Conservation (phyloP, 2,888 invertebrate species). For the Harpalus rufipes region DNA sequence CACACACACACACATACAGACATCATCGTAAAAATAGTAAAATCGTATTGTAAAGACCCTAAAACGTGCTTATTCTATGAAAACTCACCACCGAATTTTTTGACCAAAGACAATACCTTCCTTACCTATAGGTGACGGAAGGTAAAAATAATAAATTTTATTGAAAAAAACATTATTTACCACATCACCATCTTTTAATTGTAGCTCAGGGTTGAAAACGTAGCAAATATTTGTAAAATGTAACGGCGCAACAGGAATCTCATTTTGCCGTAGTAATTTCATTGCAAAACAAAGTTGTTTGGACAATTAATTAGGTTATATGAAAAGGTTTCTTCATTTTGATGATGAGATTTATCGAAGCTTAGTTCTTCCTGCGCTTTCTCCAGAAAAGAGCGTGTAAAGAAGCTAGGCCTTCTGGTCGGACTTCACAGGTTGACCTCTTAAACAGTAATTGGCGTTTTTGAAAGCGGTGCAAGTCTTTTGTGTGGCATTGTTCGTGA, state of each 20-base stretch:
- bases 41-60: too few relatives aligned
- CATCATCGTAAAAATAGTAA: too few relatives aligned
- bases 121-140: too few relatives aligned
- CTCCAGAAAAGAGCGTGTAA: conserved; percentile 3
- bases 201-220: too few relatives aligned
- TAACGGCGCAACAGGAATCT: not conserved
- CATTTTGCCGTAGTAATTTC: not conserved
- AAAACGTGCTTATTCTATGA: too few relatives aligned
- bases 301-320: conserved; percentile 47
- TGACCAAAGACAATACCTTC: too few relatives aligned
- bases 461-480: conserved; percentile 37
- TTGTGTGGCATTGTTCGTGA: conserved; percentile 44
- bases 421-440: conserved; percentile 28
- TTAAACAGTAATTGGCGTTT: conserved; percentile 52
- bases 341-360: conserved; percentile 34
- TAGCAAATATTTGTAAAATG: not conserved
- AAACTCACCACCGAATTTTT: too few relatives aligned
- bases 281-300: conserved; percentile 46
- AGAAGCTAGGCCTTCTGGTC: conserved; percentile 7
- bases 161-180: too few relatives aligned
- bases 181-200: too few relatives aligned
- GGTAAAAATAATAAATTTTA: too few relatives aligned
- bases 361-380: not conserved
- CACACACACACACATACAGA: too few relatives aligned
- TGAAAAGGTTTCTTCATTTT: conserved; percentile 50